A percentile compares a stretch with the other conserved stretches of the same genome.
Conservation (phyloP, 2,113 vertebrate species). For the Micronycteris hirsuta region DNA sequence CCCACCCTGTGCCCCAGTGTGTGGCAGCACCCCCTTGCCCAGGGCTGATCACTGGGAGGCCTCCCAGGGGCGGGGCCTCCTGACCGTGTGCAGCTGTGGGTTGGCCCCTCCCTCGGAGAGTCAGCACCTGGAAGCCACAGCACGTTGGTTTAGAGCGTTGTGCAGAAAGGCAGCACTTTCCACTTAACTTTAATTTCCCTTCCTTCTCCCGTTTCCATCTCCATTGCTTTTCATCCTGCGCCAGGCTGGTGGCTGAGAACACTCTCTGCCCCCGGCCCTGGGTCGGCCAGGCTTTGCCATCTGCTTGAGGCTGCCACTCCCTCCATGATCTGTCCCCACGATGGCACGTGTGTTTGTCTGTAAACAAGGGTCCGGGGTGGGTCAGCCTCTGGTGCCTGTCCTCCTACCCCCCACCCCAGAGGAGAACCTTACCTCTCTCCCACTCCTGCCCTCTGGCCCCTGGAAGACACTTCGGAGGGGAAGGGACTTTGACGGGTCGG, state of each 20-base stretch:
- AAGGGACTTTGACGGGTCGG: neutral
- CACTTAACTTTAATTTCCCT: neutral
- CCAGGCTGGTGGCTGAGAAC: neutral
- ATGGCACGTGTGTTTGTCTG: neutral
- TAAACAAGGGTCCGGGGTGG: neutral
- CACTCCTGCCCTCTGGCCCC: neutral
- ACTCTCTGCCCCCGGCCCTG: neutral
- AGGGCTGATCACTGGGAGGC: neutral
- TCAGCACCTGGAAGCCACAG: neutral
- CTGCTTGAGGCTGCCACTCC: conserved; percentile 55
- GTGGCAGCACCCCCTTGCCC: neutral
- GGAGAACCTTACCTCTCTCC: neutral
- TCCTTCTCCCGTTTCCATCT: neutral
- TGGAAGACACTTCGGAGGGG: neutral
- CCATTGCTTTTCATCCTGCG: conserved; percentile 34
- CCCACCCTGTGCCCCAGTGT: neutral
- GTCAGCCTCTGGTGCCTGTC: neutral
- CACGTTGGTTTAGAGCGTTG: neutral
- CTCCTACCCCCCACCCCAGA: neutral
- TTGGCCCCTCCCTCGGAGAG: neutral
- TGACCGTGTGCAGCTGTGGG: neutral
- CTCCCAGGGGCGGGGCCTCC: neutral
- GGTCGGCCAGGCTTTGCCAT: conserved; percentile 42
- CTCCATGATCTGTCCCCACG: neutral
- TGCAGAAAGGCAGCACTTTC: conserved; percentile 39